Evolutionary conservation across 2,113 vertebrate genomes (phyloP).

Genomic region (Galeopterus variegatus): DNA sequence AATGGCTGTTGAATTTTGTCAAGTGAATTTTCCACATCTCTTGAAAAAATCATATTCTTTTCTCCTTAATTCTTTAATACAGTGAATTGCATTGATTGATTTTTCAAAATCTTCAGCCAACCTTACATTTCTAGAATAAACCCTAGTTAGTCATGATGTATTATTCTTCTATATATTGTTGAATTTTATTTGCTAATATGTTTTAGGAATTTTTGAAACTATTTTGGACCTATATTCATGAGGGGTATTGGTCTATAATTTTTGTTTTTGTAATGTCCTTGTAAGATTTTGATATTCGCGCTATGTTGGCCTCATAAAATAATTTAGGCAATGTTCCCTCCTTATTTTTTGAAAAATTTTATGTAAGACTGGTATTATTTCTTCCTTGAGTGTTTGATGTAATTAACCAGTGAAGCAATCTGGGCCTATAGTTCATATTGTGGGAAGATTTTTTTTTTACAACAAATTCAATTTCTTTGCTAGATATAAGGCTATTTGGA

Average conservation of each 20-base stretch:
- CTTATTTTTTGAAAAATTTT: background rate
- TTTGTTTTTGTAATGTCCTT: background rate
- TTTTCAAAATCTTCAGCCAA: background rate
- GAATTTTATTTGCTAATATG: background rate
- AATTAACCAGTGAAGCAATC: background rate
- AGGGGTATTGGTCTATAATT: background rate
- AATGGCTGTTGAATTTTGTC: background rate
- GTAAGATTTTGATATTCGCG: background rate
- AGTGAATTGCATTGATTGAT: background rate
- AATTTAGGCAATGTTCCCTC: background rate
- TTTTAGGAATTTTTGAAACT: background rate
- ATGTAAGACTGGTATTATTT: background rate
- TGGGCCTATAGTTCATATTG: background rate
- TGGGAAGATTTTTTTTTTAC: background rate
- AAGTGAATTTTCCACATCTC: background rate
- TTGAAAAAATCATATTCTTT: background rate
- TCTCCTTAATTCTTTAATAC: background rate
- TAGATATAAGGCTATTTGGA: background rate
- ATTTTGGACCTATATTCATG: background rate
- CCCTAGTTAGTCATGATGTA: background rate
- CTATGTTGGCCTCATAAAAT: background rate
- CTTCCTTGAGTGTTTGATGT: background rate
- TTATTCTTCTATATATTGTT: slow-evolving; percentile 12
- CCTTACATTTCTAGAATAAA: slow-evolving; percentile 16
- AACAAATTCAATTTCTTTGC: background rate